phyloP scores from a whole-genome alignment of 2,888 invertebrate genomes.

The Germaria angustata region DNA sequence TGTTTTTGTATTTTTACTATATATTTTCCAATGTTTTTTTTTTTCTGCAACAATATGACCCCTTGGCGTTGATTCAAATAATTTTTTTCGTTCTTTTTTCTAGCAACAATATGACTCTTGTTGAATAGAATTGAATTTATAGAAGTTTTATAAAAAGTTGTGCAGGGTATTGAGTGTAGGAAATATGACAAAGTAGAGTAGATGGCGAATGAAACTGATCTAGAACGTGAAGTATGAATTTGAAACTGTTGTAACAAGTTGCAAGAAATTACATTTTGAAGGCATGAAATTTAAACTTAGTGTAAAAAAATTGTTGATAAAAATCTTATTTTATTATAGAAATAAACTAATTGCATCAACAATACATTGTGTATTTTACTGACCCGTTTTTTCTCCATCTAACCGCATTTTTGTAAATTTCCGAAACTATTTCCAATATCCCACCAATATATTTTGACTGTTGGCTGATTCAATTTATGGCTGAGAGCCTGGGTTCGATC shows the following conservation, averaged over 20 bases:
- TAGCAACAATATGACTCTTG: constrained; percentile 17
- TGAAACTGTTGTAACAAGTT: not conserved
- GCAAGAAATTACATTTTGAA: not conserved
- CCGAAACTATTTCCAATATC: no score
- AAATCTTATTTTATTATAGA: no score
- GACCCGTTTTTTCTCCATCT: no score
- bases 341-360: no score
- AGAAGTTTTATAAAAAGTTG: constrained; percentile 1
- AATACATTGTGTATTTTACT: no score
- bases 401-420: no score
- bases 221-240: not conserved
- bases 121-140: constrained; percentile 45
- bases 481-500: no score
- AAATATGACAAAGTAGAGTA: not conserved
- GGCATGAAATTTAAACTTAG: not conserved
- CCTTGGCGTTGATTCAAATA: constrained; percentile 63
- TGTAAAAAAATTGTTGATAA: no score
- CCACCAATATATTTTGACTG: no score
- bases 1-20: not conserved
- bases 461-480: no score
- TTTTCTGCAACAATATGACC: constrained; percentile 41
- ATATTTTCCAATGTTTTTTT: not conserved
- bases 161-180: not conserved
- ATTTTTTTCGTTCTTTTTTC: constrained; percentile 4
- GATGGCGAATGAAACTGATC: no score